These are phyloP conservation scores for Acrocephalus arundinaceus DNA, from an alignment of 2,113 vertebrate genomes.

Conservation along the genomic window DNA sequence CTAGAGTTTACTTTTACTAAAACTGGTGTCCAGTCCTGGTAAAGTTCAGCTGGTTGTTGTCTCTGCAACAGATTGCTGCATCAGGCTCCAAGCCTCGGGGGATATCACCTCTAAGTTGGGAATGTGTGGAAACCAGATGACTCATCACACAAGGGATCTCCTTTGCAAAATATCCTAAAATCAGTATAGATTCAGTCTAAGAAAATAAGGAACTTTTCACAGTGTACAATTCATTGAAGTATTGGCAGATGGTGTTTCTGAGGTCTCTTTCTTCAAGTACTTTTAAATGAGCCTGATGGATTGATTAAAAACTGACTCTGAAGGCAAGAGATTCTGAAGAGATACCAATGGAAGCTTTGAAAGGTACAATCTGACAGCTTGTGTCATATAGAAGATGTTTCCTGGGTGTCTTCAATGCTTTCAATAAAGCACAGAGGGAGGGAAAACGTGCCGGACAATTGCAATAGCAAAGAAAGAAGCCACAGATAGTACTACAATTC, in stretches of 20 bases:
- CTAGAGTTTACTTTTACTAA: not conserved
- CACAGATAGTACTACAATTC: not conserved
- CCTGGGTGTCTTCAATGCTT: not conserved
- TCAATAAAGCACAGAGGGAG: not conserved
- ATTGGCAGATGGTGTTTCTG: not conserved
- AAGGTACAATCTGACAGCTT: not conserved
- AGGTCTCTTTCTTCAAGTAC: not conserved
- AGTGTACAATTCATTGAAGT: not conserved
- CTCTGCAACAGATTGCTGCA: not conserved
- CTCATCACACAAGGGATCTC: not conserved
- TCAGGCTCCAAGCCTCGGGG: not conserved
- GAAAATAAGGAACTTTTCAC: not conserved
- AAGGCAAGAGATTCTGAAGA: not conserved
- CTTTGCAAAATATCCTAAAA: not conserved
- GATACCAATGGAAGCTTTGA: not conserved
- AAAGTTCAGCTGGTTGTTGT: not conserved
- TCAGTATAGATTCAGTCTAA: not conserved
- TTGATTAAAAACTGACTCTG: not conserved
- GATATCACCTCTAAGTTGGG: not conserved
- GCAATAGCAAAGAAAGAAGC: not conserved
- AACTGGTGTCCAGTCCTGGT: not conserved
- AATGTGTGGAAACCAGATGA: constrained; percentile 8
- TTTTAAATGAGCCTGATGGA: not conserved
- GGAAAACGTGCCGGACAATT: not conserved
- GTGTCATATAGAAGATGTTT: not conserved